Evolutionary conservation across 2,797 vertebrate species (phyloP).

Genomic region (Poecilia velifera): DNA sequence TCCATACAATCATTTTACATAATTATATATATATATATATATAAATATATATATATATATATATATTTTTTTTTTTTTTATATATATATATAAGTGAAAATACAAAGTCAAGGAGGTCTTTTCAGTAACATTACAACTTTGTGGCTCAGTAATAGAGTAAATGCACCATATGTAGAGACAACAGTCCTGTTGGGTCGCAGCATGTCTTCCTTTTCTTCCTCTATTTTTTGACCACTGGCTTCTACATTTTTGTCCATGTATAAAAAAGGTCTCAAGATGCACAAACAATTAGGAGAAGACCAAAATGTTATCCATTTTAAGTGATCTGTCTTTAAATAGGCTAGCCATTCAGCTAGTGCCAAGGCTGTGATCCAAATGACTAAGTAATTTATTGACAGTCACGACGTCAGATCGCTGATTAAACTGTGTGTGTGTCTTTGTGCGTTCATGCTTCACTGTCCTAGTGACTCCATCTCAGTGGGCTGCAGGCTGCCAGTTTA

Average conservation of each 20-base stretch:
- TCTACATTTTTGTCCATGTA: not conserved
- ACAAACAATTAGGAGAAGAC: conserved; percentile 7
- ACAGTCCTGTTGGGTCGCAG: too few species aligned
- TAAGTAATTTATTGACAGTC: conserved; percentile 47
- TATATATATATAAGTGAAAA: not conserved
- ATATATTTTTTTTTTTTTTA: not conserved
- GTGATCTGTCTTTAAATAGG: conserved; percentile 2
- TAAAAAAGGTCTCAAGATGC: not conserved
- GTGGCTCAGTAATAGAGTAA: too few species aligned
- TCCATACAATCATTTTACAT: not conserved
- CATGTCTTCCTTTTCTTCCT: too few species aligned
- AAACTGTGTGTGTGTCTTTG: conserved; percentile 24
- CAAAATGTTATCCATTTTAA: conserved; percentile 14
- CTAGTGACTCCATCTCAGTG: conserved; percentile 20
- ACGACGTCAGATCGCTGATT: conserved; percentile 38
- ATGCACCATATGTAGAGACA: too few species aligned
- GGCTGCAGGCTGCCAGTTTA: conserved; percentile 16
- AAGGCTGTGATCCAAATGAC: conserved; percentile 14
- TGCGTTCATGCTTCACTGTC: not conserved
- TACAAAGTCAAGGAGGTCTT: not conserved
- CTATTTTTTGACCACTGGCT: not conserved
- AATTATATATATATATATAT: not conserved
- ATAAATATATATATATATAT: too few species aligned
- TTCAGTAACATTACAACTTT: not conserved
- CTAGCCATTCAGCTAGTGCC: conserved; percentile 15